Conservation (phyloP, 2,113 vertebrate species). For the Erpornis zantholeuca region DNA sequence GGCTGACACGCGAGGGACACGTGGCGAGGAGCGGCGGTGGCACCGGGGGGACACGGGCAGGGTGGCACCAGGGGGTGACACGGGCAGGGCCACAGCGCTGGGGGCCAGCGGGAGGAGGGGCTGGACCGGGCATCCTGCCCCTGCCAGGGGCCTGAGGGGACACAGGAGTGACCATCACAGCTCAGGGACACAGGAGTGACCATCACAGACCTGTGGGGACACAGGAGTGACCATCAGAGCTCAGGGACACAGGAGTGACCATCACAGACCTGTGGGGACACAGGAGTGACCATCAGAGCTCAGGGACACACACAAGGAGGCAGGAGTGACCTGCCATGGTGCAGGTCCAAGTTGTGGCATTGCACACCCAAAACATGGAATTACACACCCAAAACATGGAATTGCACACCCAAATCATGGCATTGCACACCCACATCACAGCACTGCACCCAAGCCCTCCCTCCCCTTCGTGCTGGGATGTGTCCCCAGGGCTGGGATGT, state of each 20-base stretch:
- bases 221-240: neutral
- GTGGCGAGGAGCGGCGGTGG: neutral
- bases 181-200: neutral
- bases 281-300: neutral
- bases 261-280: no score
- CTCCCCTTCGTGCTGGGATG: accelerated
- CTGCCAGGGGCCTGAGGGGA: neutral
- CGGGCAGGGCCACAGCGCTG: neutral
- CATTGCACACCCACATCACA: neutral
- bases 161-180: neutral
- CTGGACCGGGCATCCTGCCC: neutral
- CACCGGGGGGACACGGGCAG: neutral
- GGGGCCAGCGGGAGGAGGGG: neutral
- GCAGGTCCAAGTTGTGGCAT: accelerated
- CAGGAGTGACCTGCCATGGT: no score
- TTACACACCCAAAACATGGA: accelerated
- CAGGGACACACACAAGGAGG: no score
- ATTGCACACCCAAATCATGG: accelerated
- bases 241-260: neutral
- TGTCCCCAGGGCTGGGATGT: neutral
- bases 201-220: neutral
- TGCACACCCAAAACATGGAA: no score
- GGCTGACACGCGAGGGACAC: neutral
- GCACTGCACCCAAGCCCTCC: neutral
- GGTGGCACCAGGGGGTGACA: neutral